Evolutionary conservation across 2,797 vertebrate genomes (phyloP), one percentile per base, ranked within the genome.

Genomic region (Orestias chungarensis): DNA sequence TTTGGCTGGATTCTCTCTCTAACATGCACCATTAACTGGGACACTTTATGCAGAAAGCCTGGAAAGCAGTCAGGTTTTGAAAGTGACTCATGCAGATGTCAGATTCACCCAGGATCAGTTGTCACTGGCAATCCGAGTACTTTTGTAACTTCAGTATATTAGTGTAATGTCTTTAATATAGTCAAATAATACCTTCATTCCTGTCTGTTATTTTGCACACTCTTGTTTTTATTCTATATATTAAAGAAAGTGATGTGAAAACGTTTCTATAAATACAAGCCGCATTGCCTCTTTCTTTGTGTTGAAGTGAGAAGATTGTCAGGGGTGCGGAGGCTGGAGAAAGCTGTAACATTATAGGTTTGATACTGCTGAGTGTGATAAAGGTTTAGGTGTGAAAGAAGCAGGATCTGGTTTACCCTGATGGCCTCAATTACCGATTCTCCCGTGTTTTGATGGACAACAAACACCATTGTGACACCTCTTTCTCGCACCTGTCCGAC

Each of bases 361-460:
- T 68, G 76, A 81, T 66, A n/a, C 54, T 0, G 3, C 74, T 52
- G 75, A 66, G 70, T 47, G 71, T 75, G 76, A 62, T 74, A 74
- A 82, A 66, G 69, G 43, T 74, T 79, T 75, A n/a, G 50, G 84
- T 74, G 87, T 83, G 81, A 91, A 84, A 81, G 82, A 84, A 86
- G 79, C 65, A 64, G 79, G 86, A 91, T 92, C 86, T 84, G 66
- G 64, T 91, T 91, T 74, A 73, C 80, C 72, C 83, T 62, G 74
- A 89, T 87, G 90, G 87, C 81, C 82, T 86, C 78, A 40, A 88
- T 80, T 79, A 83, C 85, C 74, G 73, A 90, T 84, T 87, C 82
- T 78, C 77, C 38, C 76, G 35, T 89, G 66, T 86, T 88, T 78
- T 82, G 86, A 91, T 83, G 77, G 88, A 87, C 83, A 92, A 74